Conservation (phyloP, 1,140 invertebrate species). For the Apis dorsata region DNA sequence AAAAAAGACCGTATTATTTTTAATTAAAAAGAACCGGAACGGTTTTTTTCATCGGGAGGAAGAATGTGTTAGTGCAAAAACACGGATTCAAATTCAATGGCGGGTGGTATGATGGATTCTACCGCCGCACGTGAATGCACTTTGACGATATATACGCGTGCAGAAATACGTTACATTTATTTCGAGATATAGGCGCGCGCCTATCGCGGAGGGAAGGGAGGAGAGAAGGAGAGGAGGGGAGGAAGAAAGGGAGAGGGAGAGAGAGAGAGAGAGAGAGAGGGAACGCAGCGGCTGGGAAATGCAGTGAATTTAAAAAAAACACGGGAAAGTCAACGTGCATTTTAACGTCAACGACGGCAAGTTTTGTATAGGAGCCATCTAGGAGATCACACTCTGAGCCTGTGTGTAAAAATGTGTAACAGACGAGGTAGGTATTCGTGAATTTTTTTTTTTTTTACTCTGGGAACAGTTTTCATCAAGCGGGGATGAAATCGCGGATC, state of each 20-base stretch:
- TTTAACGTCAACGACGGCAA: constrained; percentile 49
- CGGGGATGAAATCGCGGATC: not conserved
- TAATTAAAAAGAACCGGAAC: constrained; percentile 38
- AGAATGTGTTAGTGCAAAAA: constrained; percentile 27
- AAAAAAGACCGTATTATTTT: constrained; percentile 37
- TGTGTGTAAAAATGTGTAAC: not conserved
- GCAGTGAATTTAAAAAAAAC: constrained; percentile 54
- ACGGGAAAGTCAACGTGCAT: constrained; percentile 41
- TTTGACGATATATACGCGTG: constrained; percentile 46
- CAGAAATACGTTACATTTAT: constrained; percentile 58
- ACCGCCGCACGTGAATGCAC: constrained; percentile 50
- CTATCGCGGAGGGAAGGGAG: not conserved
- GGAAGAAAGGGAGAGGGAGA: not conserved
- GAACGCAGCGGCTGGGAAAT: constrained; percentile 31
- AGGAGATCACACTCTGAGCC: constrained; percentile 10
- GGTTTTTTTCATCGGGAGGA: constrained; percentile 15
- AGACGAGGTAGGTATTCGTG: not conserved
- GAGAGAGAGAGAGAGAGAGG: too few species aligned
- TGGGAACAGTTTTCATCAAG: not conserved
- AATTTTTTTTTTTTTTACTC: not conserved
- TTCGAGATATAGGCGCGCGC: constrained; percentile 39
- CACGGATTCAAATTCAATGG: constrained; percentile 46
- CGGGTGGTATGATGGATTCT: constrained; percentile 40
- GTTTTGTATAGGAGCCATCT: not conserved
- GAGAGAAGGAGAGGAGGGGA: rapidly evolving